Conservation (phyloP, 2,113 vertebrate genomes). For the Platycercus adscitus region DNA sequence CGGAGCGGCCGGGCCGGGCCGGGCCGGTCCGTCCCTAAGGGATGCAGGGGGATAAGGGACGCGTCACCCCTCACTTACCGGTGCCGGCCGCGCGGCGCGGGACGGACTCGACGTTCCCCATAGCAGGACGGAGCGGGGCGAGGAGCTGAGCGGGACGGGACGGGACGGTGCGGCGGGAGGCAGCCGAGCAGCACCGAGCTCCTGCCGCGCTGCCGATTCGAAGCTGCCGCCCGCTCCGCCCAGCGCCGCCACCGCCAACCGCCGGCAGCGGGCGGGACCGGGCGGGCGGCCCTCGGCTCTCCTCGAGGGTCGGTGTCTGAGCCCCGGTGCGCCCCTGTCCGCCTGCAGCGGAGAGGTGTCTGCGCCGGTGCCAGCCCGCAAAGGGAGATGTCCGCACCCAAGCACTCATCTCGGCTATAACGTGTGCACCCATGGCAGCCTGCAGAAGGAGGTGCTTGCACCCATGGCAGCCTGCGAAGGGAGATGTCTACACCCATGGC, state of each 20-base stretch:
- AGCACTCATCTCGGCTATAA: too few species aligned
- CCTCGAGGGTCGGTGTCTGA: background rate
- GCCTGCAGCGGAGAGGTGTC: background rate
- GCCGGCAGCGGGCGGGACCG: background rate
- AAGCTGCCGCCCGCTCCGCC: conserved; percentile 52
- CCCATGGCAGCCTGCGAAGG: too few species aligned
- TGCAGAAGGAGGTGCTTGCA: too few species aligned
- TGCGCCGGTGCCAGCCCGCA: background rate
- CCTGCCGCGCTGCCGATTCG: background rate
- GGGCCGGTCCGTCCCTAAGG: background rate
- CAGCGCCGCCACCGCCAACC: background rate
- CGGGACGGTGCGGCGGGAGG: background rate
- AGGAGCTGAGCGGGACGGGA: background rate
- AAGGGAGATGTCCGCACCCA: too few species aligned
- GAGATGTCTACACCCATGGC: too few species aligned
- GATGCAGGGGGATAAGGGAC: too few species aligned
- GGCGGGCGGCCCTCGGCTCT: background rate
- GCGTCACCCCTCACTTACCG: background rate
- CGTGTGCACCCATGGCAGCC: too few species aligned
- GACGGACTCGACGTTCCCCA: conserved; percentile 62
- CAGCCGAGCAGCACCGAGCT: background rate
- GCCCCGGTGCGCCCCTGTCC: too few species aligned
- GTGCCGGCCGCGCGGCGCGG: background rate
- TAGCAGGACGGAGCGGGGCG: background rate
- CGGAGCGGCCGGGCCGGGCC: too few species aligned